These are phyloP conservation scores for Aethes cnicana DNA, from an alignment of 2,888 invertebrate species.

Conservation along the genomic window DNA sequence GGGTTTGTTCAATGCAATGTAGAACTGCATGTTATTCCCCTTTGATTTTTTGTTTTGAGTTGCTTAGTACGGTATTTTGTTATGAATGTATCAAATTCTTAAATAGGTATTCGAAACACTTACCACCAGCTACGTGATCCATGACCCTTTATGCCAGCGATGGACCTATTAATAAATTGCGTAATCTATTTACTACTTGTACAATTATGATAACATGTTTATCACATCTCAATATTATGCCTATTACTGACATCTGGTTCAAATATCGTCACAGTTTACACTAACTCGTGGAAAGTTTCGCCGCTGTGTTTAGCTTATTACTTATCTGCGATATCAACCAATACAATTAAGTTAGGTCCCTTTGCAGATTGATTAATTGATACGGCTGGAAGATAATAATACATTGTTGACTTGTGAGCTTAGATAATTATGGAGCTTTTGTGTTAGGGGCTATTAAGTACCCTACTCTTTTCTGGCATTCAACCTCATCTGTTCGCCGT, in stretches of 20 bases:
- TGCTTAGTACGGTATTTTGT: no score
- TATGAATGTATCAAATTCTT: no score
- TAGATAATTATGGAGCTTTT: no score
- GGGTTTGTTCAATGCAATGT: no score
- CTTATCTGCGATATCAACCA: slow-evolving; percentile 18
- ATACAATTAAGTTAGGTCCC: slow-evolving; percentile 6
- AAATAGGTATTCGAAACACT: no score
- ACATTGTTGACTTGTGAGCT: background rate
- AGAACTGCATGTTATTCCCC: no score
- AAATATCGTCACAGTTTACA: background rate
- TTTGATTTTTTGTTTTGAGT: no score
- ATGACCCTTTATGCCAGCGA: background rate
- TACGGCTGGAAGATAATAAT: slow-evolving; percentile 1
- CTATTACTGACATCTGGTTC: slow-evolving; percentile 9
- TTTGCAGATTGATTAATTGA: slow-evolving; percentile 4
- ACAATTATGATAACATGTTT: background rate
- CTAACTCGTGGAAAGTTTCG: slow-evolving; percentile 8
- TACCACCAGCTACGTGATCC: no score
- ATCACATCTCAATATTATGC: slow-evolving; percentile 6
- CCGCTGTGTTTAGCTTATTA: slow-evolving; percentile 3
- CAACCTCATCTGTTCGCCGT: no score
- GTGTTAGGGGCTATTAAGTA: no score
- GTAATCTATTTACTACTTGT: background rate
- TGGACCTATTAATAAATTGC: background rate
- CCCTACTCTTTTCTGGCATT: no score